phyloP scores from a whole-genome alignment of 2,113 vertebrate species.

The Pavo muticus region DNA sequence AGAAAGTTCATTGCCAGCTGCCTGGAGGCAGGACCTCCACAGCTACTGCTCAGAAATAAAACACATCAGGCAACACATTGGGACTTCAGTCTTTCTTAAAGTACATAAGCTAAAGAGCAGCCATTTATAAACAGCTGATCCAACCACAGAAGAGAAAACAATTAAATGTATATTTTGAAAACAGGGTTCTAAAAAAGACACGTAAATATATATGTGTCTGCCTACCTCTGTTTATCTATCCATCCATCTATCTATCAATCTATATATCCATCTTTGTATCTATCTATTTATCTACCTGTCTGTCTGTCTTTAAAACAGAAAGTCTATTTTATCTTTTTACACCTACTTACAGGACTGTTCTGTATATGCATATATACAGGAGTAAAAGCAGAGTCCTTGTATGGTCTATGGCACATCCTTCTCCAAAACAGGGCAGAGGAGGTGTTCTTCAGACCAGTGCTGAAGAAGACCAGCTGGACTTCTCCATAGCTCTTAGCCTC shows the following conservation, averaged over 20 bases:
- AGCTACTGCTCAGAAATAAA: not conserved
- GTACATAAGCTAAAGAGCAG: not conserved
- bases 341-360: not conserved
- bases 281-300: not conserved
- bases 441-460: not conserved
- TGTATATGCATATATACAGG: not conserved
- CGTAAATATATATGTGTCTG: not conserved
- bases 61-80: not conserved
- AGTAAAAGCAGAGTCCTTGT: not conserved
- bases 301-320: not conserved
- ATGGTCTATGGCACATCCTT: not conserved
- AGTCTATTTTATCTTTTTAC: not conserved
- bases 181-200: not conserved
- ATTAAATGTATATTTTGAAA: not conserved
- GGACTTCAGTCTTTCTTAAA: not conserved
- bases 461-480: not conserved
- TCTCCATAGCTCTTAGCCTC: not conserved
- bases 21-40: slow-evolving; percentile 9
- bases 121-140: not conserved
- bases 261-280: not conserved
- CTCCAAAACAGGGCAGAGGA: not conserved
- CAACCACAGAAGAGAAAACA: not conserved
- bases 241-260: not conserved
- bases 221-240: not conserved
- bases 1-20: slow-evolving; percentile 37